Base-by-base conservation (phyloP, 2,888 invertebrate genomes). In the Celastrina argiolus region DNA sequence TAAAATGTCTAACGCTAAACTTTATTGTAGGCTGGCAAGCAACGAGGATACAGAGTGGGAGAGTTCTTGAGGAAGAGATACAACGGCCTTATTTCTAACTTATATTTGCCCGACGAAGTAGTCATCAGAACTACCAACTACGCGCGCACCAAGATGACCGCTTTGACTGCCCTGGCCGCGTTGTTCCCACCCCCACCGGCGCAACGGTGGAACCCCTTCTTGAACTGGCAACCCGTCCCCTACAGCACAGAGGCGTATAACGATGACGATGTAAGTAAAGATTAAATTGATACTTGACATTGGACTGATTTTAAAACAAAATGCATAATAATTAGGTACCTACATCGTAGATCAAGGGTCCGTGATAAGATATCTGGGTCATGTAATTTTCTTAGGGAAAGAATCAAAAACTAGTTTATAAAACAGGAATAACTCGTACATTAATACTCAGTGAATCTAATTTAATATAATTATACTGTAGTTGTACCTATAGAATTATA, bases 61-160 rank as follows among this genome's bases (percentile, higher is more conserved):
- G 78, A 82, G 68, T 87, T 87, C 69, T 73, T 93, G 6, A 85
- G 92, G 65, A 70, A 79, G 7, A 81, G 80, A 12, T 93, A 93
- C 73, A 79, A 83, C n/a, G 74, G 79, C 0, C 83, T 92, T 34
- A 76, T 93, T 42, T 92, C 88, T 0, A 74, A 74, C 1, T 71
- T 89, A 14, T 93, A 93, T 74, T 74, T 85, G 0, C 83, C 89
- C 12, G 85, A 88, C 42, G 88, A 94, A 78, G 81, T 92, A 7
- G 72, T 75, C 12, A 84, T 92, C 59, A 84, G 92, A 28, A 94
- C 94, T 41, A 95, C 96, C 0, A 93, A 94, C 77, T 94, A 91
- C 76, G 94, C 94, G 65, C 90, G 96, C 63, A 96, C 96, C 0
- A 93, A 96, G 82, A 95, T 95, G 93, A 94, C 95, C 3, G 94